A percentile compares a stretch with the other conserved stretches of the same genome.
These are phyloP conservation scores for Epinotia bilunana DNA, from an alignment of 2,888 invertebrate genomes.

Conservation along the genomic window DNA sequence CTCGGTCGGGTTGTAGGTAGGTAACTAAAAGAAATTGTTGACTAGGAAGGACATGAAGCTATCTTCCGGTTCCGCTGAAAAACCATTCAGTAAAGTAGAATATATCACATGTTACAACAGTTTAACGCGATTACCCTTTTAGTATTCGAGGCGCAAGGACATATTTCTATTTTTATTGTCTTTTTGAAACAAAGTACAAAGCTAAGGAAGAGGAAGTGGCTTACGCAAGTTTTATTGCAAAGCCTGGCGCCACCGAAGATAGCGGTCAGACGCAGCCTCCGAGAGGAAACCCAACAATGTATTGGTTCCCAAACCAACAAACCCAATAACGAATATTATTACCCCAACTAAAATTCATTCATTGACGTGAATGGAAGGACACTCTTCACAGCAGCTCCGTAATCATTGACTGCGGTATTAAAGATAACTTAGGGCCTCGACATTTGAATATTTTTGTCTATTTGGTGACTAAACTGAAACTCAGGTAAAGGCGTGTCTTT, in stretches of 20 bases:
- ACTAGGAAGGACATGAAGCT: not conserved
- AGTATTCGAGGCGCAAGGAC: not conserved
- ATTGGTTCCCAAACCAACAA: slow-evolving; percentile 58
- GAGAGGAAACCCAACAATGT: slow-evolving; percentile 12
- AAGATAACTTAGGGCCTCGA: slow-evolving; percentile 12
- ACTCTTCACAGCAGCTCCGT: slow-evolving; percentile 21
- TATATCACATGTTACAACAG: not conserved
- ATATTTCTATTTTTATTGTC: slow-evolving; percentile 16
- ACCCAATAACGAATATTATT: slow-evolving; percentile 62
- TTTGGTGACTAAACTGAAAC: slow-evolving; percentile 29
- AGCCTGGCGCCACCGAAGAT: slow-evolving; percentile 61
- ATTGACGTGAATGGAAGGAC: slow-evolving; percentile 47
- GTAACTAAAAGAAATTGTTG: no score
- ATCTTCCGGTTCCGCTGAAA: not conserved
- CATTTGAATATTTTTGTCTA: slow-evolving; percentile 35
- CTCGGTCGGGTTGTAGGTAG: no score
- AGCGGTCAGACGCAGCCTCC: slow-evolving; percentile 45
- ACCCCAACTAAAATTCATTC: slow-evolving; percentile 56
- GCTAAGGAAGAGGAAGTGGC: slow-evolving; percentile 39
- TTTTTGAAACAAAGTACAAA: slow-evolving; percentile 22
- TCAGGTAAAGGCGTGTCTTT: not conserved
- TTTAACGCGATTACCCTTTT: not conserved
- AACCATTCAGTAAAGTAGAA: not conserved
- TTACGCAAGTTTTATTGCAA: slow-evolving; percentile 47
- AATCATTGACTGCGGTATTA: slow-evolving; percentile 31